These are phyloP conservation scores for Falco peregrinus DNA, from an alignment of 2,797 vertebrate species.

Conservation along the genomic window DNA sequence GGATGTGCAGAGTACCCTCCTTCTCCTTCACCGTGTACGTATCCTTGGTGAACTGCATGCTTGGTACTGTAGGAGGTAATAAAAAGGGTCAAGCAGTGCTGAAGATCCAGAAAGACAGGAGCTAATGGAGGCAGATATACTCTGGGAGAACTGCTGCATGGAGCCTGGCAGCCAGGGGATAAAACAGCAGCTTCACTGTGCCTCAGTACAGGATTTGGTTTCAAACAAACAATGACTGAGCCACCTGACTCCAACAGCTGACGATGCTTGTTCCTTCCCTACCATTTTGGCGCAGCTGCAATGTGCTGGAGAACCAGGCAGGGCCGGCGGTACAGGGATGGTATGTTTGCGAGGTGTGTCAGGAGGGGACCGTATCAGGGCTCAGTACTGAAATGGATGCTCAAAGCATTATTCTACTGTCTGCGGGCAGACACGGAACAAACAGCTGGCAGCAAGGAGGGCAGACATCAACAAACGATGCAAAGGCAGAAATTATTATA, in stretches of 20 bases:
- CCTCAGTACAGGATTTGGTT: not conserved
- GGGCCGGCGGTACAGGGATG: not conserved
- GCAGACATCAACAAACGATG: not conserved
- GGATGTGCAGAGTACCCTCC: slow-evolving; percentile 83
- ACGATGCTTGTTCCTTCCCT: not conserved
- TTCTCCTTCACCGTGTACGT: slow-evolving; percentile 87
- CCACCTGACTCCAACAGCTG: not conserved
- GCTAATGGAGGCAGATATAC: not conserved
- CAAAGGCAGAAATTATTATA: not conserved
- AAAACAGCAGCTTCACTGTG: not conserved
- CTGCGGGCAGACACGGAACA: not conserved
- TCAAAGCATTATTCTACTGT: not conserved
- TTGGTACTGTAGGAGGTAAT: slow-evolving; percentile 84
- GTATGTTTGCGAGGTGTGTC: not conserved
- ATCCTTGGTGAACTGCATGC: slow-evolving; percentile 94
- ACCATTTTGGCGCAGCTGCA: not conserved
- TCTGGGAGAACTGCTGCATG: not conserved
- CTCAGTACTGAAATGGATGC: not conserved
- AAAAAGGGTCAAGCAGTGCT: not conserved
- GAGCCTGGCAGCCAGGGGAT: no score
- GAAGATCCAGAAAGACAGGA: not conserved
- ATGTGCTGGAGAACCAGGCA: not conserved
- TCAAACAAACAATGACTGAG: not conserved
- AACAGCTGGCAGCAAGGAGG: not conserved
- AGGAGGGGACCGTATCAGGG: not conserved